Conservation (phyloP, 2,888 invertebrate genomes). For the Eupeodes luniger region DNA sequence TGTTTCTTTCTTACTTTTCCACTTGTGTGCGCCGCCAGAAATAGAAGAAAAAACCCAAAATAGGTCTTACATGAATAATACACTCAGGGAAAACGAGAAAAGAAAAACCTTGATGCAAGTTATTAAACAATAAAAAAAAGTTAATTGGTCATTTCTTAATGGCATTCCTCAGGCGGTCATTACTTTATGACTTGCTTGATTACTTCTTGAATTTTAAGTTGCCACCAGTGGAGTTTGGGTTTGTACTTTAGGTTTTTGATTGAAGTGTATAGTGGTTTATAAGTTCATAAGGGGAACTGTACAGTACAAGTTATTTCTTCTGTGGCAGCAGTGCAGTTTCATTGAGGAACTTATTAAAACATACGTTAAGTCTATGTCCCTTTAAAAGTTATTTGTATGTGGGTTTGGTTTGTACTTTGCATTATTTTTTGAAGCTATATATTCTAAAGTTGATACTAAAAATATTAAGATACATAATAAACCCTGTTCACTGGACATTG, state of each 20-base stretch:
- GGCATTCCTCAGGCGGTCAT: slow-evolving; percentile 29
- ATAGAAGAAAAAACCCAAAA: slow-evolving; percentile 25
- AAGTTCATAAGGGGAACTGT: neutral
- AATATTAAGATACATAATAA: too few relatives aligned
- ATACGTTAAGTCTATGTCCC: neutral
- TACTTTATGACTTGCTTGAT: slow-evolving; percentile 11
- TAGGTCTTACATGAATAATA: neutral
- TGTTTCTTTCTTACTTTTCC: neutral
- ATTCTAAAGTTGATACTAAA: too few relatives aligned
- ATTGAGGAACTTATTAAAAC: neutral
- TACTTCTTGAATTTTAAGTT: slow-evolving; percentile 19
- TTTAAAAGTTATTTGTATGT: neutral
- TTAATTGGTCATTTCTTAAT: slow-evolving; percentile 35
- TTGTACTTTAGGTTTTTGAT: slow-evolving; percentile 1
- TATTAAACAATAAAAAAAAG: slow-evolving; percentile 13
- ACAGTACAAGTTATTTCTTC: neutral
- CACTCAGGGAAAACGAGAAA: neutral
- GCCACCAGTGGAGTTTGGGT: slow-evolving; percentile 2
- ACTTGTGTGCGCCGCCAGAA: neutral
- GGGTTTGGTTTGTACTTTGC: neutral
- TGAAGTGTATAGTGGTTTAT: neutral
- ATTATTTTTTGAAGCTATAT: too few relatives aligned
- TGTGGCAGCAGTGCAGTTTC: neutral
- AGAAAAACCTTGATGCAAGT: slow-evolving; percentile 22
- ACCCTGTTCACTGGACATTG: too few relatives aligned